Evolutionary conservation across 1,140 invertebrate species (phyloP).

Genomic region (Saccostrea cuccullata): DNA sequence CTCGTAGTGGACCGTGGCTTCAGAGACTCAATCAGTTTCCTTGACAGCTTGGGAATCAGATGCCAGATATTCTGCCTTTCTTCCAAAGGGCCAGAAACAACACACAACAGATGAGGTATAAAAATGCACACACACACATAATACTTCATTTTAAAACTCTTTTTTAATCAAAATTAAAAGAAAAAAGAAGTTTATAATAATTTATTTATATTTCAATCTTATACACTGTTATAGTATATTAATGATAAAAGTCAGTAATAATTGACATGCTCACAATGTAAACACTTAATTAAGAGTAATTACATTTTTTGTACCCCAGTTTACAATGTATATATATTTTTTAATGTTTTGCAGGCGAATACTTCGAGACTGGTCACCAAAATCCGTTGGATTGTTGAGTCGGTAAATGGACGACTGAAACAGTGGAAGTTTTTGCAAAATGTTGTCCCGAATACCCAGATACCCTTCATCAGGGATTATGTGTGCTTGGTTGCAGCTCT

Average conservation of each 20-base stretch:
- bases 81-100: neutral
- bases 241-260: too few relatives aligned
- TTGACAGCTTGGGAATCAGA: constrained; percentile 41
- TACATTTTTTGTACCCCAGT: too few relatives aligned
- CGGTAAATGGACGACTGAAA: constrained; percentile 43
- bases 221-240: too few relatives aligned
- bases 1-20: constrained; percentile 50
- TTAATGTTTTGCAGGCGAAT: constrained; percentile 40
- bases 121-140: neutral
- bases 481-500: constrained; percentile 32
- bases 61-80: constrained; percentile 44
- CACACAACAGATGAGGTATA: constrained; percentile 37
- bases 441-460: constrained; percentile 49
- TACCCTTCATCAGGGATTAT: constrained; percentile 44
- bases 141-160: too few relatives aligned
- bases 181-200: too few relatives aligned
- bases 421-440: constrained; percentile 48
- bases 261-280: too few relatives aligned
- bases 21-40: constrained; percentile 43
- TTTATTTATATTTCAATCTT: too few relatives aligned
- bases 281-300: too few relatives aligned
- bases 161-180: too few relatives aligned
- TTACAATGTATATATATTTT: too few relatives aligned
- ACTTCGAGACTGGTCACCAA: constrained; percentile 46
- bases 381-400: constrained; percentile 52